Evolutionary conservation across 1,140 invertebrate species (phyloP).

Genomic region (Aphis craccivora): DNA sequence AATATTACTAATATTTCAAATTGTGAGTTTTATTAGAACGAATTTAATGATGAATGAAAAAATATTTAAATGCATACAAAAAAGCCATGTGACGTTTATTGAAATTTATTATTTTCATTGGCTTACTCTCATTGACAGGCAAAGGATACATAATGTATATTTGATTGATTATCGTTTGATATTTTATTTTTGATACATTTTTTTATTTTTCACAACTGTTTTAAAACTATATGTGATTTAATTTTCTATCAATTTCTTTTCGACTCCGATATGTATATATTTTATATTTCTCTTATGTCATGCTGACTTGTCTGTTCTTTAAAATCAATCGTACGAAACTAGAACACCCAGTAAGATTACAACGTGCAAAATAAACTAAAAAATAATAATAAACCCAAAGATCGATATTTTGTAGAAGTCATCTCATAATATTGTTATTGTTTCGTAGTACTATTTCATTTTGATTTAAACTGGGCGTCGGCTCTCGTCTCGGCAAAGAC

Average conservation of each 20-base stretch:
- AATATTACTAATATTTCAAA: background rate
- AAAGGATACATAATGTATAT: background rate
- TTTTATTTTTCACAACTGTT: background rate
- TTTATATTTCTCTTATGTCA: background rate
- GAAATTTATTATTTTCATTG: slow-evolving; percentile 32
- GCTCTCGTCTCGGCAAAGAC: too few relatives aligned
- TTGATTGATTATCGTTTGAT: slow-evolving; percentile 26
- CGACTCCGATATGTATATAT: background rate
- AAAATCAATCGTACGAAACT: background rate
- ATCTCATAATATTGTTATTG: background rate
- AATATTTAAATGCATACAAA: background rate
- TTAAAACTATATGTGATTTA: background rate
- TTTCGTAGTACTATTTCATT: too few relatives aligned
- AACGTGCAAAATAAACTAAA: background rate
- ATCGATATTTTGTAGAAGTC: background rate
- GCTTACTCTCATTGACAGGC: slow-evolving; percentile 14
- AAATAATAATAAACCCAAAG: background rate
- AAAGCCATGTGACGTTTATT: slow-evolving; percentile 28
- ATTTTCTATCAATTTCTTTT: background rate
- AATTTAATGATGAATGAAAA: slow-evolving; percentile 45
- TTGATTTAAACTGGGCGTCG: too few relatives aligned
- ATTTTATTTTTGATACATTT: background rate
- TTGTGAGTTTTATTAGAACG: too few relatives aligned
- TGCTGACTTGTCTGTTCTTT: background rate
- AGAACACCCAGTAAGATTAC: background rate